These are phyloP conservation scores for Patella ulyssiponensis DNA, from an alignment of 2,888 invertebrate species.

Conservation along the genomic window DNA sequence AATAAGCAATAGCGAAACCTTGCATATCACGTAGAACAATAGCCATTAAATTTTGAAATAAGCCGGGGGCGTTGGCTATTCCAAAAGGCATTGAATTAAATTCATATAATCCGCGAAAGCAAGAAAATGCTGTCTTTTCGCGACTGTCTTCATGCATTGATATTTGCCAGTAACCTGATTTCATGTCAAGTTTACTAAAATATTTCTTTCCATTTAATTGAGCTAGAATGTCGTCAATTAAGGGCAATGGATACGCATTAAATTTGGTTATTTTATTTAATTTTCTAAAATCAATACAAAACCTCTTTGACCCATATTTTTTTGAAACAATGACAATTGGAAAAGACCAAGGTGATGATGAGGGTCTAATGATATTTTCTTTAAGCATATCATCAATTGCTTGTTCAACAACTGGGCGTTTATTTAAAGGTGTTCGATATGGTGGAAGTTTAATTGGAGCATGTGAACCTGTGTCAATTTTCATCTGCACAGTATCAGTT, in stretches of 20 bases:
- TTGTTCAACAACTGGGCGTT: background rate
- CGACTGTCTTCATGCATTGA: conserved; percentile 29
- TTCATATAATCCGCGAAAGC: conserved; percentile 25
- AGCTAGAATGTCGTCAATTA: background rate
- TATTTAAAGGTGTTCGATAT: background rate
- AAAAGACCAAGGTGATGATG: background rate
- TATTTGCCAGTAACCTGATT: conserved; percentile 36
- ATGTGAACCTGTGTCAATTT: background rate
- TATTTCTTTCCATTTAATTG: background rate
- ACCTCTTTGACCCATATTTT: background rate
- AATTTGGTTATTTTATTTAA: conserved; percentile 28
- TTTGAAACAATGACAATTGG: background rate
- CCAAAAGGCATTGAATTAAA: background rate
- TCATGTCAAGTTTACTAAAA: conserved; percentile 23
- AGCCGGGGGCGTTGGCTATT: no score
- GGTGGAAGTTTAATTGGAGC: background rate
- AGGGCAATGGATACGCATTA: conserved; percentile 19
- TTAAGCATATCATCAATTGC: background rate
- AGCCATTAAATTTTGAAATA: conserved; percentile 31
- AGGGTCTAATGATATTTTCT: background rate
- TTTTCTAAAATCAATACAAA: conserved; percentile 13
- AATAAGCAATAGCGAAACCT: conserved; percentile 29
- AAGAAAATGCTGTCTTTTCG: conserved; percentile 35
- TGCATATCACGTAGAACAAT: conserved; percentile 30
- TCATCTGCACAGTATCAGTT: background rate